Evolutionary conservation across 2,888 invertebrate species (phyloP).

Genomic region (Papilio gigon): DNA sequence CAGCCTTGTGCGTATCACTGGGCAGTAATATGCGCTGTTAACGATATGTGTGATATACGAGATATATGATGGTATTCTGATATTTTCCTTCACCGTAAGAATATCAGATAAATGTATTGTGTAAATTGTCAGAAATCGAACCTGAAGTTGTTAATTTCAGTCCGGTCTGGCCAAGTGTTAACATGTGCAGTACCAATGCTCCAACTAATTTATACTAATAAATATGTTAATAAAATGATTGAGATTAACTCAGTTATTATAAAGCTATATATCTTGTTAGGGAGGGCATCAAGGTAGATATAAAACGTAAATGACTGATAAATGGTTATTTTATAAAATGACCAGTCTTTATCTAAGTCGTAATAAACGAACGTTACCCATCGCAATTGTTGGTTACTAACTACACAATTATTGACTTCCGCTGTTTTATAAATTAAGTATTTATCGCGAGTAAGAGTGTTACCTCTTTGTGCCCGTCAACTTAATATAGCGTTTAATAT

Average conservation of each 20-base stretch:
- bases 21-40: no score
- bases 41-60: no score
- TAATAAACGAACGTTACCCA: conserved; percentile 30
- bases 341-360: conserved; percentile 7
- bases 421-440: conserved; percentile 22
- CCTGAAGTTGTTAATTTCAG: no score
- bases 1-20: no score
- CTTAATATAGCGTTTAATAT: conserved; percentile 37
- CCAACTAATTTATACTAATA: no score
- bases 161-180: no score
- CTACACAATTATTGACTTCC: conserved; percentile 34
- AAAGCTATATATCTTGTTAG: not conserved
- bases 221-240: no score
- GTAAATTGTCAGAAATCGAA: no score
- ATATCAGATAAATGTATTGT: no score
- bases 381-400: conserved; percentile 30
- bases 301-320: not conserved
- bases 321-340: not conserved
- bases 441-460: conserved; percentile 29
- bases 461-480: conserved; percentile 22
- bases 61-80: no score
- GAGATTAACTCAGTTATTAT: not conserved
- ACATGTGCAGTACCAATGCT: no score
- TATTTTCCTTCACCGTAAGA: no score
- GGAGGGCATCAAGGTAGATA: not conserved